Evolutionary conservation across 1,140 invertebrate genomes (phyloP), one percentile per base, ranked within the genome.

Genomic region (Lasioglossum baleicum): DNA sequence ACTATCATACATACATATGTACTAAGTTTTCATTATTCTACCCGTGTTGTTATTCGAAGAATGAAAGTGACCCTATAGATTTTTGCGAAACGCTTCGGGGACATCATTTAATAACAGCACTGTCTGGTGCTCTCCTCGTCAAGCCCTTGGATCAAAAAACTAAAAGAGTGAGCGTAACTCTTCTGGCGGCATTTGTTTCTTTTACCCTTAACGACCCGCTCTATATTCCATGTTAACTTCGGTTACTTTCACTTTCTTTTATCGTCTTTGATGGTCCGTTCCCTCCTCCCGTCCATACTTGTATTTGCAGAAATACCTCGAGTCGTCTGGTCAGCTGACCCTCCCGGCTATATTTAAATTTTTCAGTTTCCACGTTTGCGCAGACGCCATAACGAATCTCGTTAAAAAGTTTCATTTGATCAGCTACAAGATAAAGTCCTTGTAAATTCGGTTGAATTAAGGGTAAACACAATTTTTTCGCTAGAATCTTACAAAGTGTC

Each of bases 211-310:
- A 66, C 73, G 42, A 64, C 2, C 20, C 73, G 35, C n/a, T 65
- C 20, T 75, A 66, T 75, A 75, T 75, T 66, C 73, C 7, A 56
- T 61, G 26, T 53, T 56, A 42, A 40, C 31, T 56, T 40, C 13
- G 7, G 26, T 56, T 51, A 56, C 73, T 75, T 75, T 75, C 63
- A 40, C 73, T 75, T 75, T 66, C 42, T 51, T 74, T 74, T 74
- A 74, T 51, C 20, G 48, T 48, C 48, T 66, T 56, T 66, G 61
- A 75, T 56, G 44, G 31, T 17, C n/a, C 31, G 48, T 65, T 66
- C 20, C 20, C 61, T 48, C 61, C 42, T 48, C 61, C 42, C 26
- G 44, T 22, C 20, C 60, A 11, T 17, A 22, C 44, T 56, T 61
- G 2, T 66, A 66, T 66, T 56, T 13, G 26, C 31, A 51, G 31